Evolutionary conservation across 2,888 invertebrate species (phyloP), one percentile per base, ranked within the genome.

Genomic region (Agrochola litura): DNA sequence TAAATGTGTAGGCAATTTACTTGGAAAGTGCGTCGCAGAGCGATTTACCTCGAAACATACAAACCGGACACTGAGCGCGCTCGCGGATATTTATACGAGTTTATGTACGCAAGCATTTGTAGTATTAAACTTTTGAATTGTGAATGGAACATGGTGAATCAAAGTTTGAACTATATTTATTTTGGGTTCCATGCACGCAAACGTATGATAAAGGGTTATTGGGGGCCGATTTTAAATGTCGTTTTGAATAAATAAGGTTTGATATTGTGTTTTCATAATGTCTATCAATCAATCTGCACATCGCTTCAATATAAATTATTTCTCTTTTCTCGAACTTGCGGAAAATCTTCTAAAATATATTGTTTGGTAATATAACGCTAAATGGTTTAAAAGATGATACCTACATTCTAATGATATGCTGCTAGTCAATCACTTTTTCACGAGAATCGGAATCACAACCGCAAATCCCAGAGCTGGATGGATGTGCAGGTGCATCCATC

Each of bases 21-120:
- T 81, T 91, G 89, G 92, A 92, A 92, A 92, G 92, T 87, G 84
- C 86, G 84, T 79, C 65, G 64, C 79, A 78, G 72, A 83, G 85
- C 84, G 77, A 90, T 90, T 92, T 91, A 91, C 92, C 91, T 89
- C 88, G 75, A 88, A 91, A 92, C 90, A 89, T 86, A 91, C 82
- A 89, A 86, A 89, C 77, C 87, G 85, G 85, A 88, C 88, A 77
- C 78, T n/a, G 25, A n/a, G 30, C 58, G 64, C 16, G 41, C 74
- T 61, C 30, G 56, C 66, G 71, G 61, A 66, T 54, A 73, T 68
- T 67, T 82, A 82, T 64, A 68, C 52, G n/a, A 61, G 37, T 72
- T 16, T 68, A 41, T 19, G 10, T 37, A 30, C 16, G 43, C n/a
- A 9, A 37, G 54, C 37, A 12, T 54, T 66, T 66, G 5, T 10